phyloP scores from a whole-genome alignment of 2,113 vertebrate species.

The Gavialis gangeticus region DNA sequence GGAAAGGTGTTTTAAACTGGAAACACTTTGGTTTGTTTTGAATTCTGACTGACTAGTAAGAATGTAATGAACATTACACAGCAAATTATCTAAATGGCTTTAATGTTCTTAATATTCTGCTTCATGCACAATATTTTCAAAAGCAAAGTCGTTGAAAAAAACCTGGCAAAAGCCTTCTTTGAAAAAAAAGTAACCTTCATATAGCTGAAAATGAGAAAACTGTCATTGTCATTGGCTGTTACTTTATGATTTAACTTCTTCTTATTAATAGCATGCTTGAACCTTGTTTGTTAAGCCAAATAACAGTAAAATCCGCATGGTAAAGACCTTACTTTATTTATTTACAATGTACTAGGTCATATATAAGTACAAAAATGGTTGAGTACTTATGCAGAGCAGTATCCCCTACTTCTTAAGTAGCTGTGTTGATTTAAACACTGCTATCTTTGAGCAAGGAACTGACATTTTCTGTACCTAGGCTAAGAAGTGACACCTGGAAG shows the following conservation, averaged over 20 bases:
- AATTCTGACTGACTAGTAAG: background rate
- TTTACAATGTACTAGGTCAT: background rate
- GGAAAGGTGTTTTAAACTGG: background rate
- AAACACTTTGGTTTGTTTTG: background rate
- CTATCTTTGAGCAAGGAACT: background rate
- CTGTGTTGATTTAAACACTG: background rate
- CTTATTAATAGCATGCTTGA: background rate
- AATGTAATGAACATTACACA: background rate
- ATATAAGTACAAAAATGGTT: background rate
- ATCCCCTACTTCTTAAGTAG: background rate
- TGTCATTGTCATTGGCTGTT: background rate
- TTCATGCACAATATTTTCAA: background rate
- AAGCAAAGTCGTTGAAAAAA: background rate
- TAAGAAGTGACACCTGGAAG: background rate
- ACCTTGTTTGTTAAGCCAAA: background rate
- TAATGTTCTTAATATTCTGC: background rate
- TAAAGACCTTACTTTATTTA: background rate
- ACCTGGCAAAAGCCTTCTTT: background rate
- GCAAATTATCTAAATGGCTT: background rate
- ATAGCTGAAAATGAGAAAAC: background rate
- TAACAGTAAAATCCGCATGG: background rate
- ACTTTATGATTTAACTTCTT: background rate
- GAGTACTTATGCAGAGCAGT: background rate
- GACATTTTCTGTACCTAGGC: rapidly evolving
- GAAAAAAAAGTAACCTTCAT: background rate